Conservation (phyloP, 1,140 invertebrate species). For the Eubasilissa regina region DNA sequence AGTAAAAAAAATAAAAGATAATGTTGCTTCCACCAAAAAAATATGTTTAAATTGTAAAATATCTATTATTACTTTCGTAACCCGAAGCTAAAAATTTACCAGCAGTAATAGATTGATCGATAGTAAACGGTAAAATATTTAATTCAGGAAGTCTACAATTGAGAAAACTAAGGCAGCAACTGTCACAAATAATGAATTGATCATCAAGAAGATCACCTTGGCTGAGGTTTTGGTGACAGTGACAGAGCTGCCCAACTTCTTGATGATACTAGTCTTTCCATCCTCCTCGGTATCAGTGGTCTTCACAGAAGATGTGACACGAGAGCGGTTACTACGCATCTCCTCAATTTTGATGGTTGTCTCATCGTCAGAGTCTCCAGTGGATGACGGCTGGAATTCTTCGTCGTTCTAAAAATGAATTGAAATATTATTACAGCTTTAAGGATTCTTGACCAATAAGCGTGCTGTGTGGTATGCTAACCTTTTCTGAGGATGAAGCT, state of each 20-base stretch:
- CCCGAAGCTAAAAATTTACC: not conserved
- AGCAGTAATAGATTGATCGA: not conserved
- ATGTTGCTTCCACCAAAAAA: no score
- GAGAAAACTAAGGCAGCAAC: not conserved
- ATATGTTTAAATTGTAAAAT: no score
- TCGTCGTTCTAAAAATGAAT: constrained; percentile 52
- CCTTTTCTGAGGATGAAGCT: constrained; percentile 40
- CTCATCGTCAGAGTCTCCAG: constrained; percentile 55
- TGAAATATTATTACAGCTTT: not conserved
- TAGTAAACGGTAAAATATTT: not conserved
- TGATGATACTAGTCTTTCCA: constrained; percentile 46
- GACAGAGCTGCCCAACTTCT: constrained; percentile 49
- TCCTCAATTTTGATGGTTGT: constrained; percentile 50
- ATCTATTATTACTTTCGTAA: no score
- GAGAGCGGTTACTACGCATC: constrained; percentile 35
- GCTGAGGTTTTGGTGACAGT: constrained; percentile 47
- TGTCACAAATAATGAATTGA: not conserved
- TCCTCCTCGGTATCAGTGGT: constrained; percentile 12
- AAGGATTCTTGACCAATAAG: no score
- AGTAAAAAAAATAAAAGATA: no score
- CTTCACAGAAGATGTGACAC: not conserved
- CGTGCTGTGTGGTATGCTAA: not conserved
- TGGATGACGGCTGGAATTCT: constrained; percentile 55
- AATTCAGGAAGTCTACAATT: no score
- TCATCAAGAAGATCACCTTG: constrained; percentile 25